These are phyloP conservation scores for Lobophora halterata DNA, from an alignment of 2,888 invertebrate species.

Conservation along the genomic window DNA sequence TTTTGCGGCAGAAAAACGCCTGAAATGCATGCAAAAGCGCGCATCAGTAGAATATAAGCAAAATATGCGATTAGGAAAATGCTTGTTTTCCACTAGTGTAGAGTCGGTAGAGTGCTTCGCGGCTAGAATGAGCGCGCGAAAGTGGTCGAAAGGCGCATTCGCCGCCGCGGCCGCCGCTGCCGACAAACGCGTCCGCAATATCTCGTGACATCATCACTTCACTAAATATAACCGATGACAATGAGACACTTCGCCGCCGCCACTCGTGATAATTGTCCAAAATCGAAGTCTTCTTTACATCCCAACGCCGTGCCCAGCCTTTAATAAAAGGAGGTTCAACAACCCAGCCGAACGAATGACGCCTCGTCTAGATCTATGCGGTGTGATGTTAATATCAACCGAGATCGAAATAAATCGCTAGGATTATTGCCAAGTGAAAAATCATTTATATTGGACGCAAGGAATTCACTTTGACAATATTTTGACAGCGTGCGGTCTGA, in stretches of 20 bases:
- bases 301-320: constrained; percentile 46
- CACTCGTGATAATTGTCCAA: constrained; percentile 47
- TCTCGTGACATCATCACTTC: constrained; percentile 50
- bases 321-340: constrained; percentile 72
- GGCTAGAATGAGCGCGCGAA: constrained; percentile 1
- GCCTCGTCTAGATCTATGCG: constrained; percentile 71
- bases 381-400: constrained; percentile 74
- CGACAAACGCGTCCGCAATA: constrained; percentile 64
- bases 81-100: background rate
- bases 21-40: too few relatives aligned
- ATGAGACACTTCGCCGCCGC: constrained; percentile 62
- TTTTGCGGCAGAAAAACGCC: background rate
- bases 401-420: constrained; percentile 78
- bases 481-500: constrained; percentile 75
- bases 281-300: constrained; percentile 46
- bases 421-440: constrained; percentile 79
- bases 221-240: constrained; percentile 64
- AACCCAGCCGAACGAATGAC: constrained; percentile 64
- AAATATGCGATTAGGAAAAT: background rate
- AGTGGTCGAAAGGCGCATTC: constrained; percentile 24
- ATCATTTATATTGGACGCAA: constrained; percentile 76
- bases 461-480: constrained; percentile 80
- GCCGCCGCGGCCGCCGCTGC: constrained; percentile 40
- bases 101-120: constrained; percentile 4
- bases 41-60: background rate